Base-by-base conservation (phyloP, 2,797 vertebrate species). In the Mionectes olivaceus region DNA sequence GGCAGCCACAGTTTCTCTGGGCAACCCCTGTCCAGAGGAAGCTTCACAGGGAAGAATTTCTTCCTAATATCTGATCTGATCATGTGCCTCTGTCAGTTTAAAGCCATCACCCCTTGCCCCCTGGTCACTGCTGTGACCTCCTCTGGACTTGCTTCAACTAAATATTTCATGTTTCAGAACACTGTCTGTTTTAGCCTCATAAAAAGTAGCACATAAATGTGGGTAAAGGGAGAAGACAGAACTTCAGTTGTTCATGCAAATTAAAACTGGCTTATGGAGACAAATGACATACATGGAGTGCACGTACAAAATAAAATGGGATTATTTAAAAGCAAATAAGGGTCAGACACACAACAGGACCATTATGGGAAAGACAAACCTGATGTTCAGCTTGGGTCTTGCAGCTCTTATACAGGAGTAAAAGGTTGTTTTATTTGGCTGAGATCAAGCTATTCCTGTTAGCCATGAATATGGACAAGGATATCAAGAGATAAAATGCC, bases 211-310 rank as follows among this genome's bases (percentile, higher is more conserved):
- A 6, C 35, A 7, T 18, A 24, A 57, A 53, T 41, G 28, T 37
- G 14, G 32, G 4, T 65, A 24, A 37, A 73, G 32, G 37, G 46
- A 80, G 46, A 47, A 56, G 47, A 17, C 3, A 18, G 11, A 14
- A 30, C 44, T 69, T 53, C 10, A 21, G n/a, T 17, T 57, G 23
- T 33, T 80, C 46, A 32, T 32, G 11, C 16, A 53, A 23, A 55
- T 56, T 24, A 59, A 41, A 83, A 11, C 30, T 47, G 65, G 22
- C 9, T 73, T 33, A 10, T 10, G 25, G 39, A 68, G 50, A 30
- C 19, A 32, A 23, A 21, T 46, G 13, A 13, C 1, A 0, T 27
- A 50, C 33, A 25, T 11, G 7, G 60, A 39, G 10, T 7, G 2
- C 13, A 21, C 1, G 1, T 24, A 16, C 37, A 50, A 63, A 92